Conservation (phyloP, 2,113 vertebrate species). For the Crotalus tigris region DNA sequence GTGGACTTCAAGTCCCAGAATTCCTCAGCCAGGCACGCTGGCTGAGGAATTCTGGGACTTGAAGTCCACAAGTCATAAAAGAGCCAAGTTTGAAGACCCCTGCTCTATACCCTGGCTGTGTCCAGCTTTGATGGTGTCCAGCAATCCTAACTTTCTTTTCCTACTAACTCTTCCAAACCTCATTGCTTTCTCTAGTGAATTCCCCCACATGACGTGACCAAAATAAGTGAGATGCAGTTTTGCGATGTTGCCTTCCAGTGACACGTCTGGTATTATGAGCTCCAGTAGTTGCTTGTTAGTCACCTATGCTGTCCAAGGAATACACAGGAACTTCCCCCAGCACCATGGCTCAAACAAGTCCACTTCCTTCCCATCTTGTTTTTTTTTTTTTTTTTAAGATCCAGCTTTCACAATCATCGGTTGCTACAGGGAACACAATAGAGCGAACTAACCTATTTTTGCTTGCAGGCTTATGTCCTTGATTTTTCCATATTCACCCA, state of each 20-base stretch:
- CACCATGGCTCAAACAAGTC: neutral
- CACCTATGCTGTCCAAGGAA: neutral
- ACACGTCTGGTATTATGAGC: neutral
- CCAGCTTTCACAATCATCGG: neutral
- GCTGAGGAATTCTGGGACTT: no score
- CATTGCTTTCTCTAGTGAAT: neutral
- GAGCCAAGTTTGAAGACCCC: no score
- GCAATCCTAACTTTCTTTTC: neutral
- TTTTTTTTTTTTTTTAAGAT: neutral
- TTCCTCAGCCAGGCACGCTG: no score
- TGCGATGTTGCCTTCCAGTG: neutral
- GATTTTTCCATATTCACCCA: neutral
- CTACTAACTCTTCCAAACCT: neutral
- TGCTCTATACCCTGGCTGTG: no score
- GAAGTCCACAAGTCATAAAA: no score
- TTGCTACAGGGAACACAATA: neutral
- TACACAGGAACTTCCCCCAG: neutral
- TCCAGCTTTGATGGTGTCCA: no score
- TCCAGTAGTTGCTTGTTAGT: neutral
- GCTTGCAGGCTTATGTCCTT: neutral
- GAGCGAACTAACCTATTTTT: neutral
- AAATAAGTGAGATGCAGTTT: neutral
- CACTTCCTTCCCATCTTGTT: neutral
- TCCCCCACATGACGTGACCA: neutral
- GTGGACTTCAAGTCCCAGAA: no score